Evolutionary conservation across 1,140 invertebrate genomes (phyloP), one percentile per base, ranked within the genome.

Genomic region (Drosophila arizonae): DNA sequence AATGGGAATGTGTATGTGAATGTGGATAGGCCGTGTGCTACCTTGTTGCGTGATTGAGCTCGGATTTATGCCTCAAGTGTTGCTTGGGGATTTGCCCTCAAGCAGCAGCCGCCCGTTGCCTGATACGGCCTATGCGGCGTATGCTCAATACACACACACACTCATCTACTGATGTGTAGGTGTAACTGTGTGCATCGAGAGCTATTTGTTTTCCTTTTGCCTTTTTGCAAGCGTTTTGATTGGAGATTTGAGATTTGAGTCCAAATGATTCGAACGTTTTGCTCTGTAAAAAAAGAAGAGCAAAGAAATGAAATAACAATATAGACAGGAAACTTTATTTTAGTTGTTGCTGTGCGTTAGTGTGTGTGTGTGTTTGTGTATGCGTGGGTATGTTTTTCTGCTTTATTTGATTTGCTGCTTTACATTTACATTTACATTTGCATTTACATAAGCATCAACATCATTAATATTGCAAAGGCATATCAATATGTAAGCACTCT

Each of bases 41-140:
- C 72, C 60, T 66, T 50, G 48, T 67, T 75, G 73, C 54, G 60
- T 87, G 81, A 86, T 86, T 81, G 82, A 81, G 78, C 81, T 86
- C 68, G 81, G 81, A 86, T 86, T 86, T 86, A 86, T 86, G 81
- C 78, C 65, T 86, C 87, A 86, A 87, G 81, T 86, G 81, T 74
- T 67, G 82, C 81, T 72, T 51, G 67, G 82, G 78, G 82, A 81
- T 86, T 85, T 85, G 77, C 26, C 24, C 41, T 36, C 3, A 41
- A 30, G 21, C 21, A 24, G 21, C 21, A 24, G 21, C 21, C 21
- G 21, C 3, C 21, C 55, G 24, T 21, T 4, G 33, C 48, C 21
- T 21, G 21, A 21, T 21, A 50, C 50, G 79, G 74, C 66, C 75
- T 82, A 75, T 67, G 55, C 50, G 52, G 70, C 64, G 70, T 67